Percentiles rank a stretch among this genome's conserved stretches.
Evolutionary conservation across 2,113 vertebrate species (phyloP).

Genomic region (Nycticryphes semicollaris): DNA sequence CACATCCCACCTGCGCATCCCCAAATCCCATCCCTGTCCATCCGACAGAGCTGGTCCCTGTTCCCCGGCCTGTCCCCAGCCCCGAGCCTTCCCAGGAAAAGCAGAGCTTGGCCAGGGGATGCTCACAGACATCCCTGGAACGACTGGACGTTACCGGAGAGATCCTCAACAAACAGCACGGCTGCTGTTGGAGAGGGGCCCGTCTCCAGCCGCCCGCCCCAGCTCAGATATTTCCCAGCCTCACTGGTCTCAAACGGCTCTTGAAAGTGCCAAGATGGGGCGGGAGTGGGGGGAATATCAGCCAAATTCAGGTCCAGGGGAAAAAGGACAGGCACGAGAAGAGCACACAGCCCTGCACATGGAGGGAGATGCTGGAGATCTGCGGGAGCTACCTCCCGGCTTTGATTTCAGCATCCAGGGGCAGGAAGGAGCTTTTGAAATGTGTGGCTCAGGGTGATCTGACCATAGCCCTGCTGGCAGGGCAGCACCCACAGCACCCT

Average conservation of each 20-base stretch:
- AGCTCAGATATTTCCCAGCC: background rate
- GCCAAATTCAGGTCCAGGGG: fast-evolving
- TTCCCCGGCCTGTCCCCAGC: background rate
- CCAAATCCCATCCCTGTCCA: background rate
- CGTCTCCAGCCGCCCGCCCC: background rate
- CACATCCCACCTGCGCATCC: background rate
- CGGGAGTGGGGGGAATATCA: background rate
- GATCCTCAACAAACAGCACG: conserved; percentile 37
- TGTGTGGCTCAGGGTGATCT: fast-evolving
- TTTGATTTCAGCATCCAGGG: background rate
- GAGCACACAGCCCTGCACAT: fast-evolving
- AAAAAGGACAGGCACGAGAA: background rate
- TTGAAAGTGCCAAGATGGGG: background rate
- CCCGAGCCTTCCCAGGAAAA: background rate
- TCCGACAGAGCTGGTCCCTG: fast-evolving
- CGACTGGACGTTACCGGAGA: background rate
- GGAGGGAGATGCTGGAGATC: background rate
- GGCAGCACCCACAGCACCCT: background rate
- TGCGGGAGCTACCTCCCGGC: background rate
- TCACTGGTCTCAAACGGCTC: background rate
- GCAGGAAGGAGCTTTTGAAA: background rate
- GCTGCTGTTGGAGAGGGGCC: background rate
- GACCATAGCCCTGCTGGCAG: background rate
- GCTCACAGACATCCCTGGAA: background rate
- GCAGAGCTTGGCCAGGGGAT: background rate